phyloP scores from a whole-genome alignment of 2,113 vertebrate species.

The Colossoma macropomum region DNA sequence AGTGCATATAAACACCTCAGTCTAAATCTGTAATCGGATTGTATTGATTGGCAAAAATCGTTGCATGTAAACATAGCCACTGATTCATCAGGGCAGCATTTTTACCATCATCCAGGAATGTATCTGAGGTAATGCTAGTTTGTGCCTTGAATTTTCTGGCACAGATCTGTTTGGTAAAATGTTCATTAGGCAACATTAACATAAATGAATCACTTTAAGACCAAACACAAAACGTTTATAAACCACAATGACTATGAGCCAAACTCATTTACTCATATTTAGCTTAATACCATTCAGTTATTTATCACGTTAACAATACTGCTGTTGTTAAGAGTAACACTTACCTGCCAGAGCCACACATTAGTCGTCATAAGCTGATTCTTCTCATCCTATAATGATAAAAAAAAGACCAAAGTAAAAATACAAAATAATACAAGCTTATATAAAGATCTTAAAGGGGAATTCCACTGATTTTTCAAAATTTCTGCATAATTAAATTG shows the following conservation, averaged over 20 bases:
- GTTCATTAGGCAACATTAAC: background rate
- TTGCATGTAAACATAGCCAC: too few species aligned
- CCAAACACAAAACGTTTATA: background rate
- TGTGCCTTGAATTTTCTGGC: background rate
- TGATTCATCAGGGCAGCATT: too few species aligned
- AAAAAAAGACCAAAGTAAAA: conserved; percentile 17
- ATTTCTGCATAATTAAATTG: too few species aligned
- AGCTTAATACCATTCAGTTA: too few species aligned
- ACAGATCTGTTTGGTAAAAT: background rate
- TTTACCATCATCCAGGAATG: too few species aligned
- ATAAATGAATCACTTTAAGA: background rate
- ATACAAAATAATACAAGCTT: conserved; percentile 6
- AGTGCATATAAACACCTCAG: too few species aligned
- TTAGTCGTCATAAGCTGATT: conserved; percentile 98
- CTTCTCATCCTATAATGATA: conserved; percentile 89
- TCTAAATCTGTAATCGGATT: too few species aligned
- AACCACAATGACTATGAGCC: background rate
- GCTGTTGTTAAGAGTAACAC: conserved; percentile 29
- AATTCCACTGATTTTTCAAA: too few species aligned
- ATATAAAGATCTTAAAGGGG: background rate
- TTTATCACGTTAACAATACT: background rate
- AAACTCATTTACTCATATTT: background rate
- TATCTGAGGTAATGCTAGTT: too few species aligned
- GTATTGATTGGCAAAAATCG: too few species aligned
- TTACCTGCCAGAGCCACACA: conserved; percentile 88